These are phyloP conservation scores for Scaptomyza hsui DNA, from an alignment of 1,140 invertebrate species.

Conservation along the genomic window DNA sequence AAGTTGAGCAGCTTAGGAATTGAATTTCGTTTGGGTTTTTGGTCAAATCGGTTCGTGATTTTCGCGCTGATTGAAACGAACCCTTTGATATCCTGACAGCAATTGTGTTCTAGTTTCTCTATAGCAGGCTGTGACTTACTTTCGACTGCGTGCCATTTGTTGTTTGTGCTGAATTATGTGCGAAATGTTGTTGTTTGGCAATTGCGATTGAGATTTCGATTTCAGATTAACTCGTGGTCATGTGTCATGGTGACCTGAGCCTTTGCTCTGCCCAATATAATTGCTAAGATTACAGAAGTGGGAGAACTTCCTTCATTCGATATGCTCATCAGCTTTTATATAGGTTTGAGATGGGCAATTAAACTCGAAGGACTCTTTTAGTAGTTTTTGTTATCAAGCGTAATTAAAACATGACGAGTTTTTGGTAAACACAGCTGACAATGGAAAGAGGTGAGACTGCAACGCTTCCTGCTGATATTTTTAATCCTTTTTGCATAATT, in stretches of 20 bases:
- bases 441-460: conserved; percentile 4
- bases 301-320: conserved; percentile 13
- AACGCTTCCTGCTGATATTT: conserved; percentile 62
- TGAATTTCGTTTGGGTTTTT: conserved; percentile 12
- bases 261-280: conserved; percentile 36
- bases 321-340: conserved; percentile 23
- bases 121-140: neutral
- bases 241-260: conserved; percentile 47
- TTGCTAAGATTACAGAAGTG: conserved; percentile 43
- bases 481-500: conserved; percentile 80
- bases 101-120: conserved; percentile 2
- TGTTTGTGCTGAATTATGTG: conserved; percentile 63
- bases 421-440: conserved; percentile 56
- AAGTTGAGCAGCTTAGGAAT: conserved; percentile 58
- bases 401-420: conserved; percentile 69
- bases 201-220: conserved; percentile 50
- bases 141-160: conserved; percentile 40
- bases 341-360: conserved; percentile 52
- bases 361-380: conserved; percentile 56
- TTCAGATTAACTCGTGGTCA: conserved; percentile 48
- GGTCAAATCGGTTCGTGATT: conserved; percentile 64
- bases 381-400: conserved; percentile 69
- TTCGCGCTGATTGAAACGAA: conserved; percentile 54
- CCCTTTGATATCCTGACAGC: conserved; percentile 48
- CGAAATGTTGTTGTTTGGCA: conserved; percentile 40